Conservation (phyloP, 92 coral and sea anemone genomes). For the Phenganax marumi region DNA sequence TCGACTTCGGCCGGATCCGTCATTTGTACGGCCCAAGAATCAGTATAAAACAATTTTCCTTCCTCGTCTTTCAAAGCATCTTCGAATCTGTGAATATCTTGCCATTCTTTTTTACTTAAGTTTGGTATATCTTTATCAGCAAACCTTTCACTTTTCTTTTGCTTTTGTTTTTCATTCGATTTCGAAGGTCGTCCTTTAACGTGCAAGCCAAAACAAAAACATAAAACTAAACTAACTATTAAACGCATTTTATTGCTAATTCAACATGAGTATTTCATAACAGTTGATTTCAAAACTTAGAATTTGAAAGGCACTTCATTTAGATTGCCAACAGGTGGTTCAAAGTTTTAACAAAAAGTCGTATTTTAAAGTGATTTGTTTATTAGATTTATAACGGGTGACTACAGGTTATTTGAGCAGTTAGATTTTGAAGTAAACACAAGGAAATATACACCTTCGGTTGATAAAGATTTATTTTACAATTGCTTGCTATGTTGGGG, state of each 20-base stretch:
- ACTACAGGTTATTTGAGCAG: neutral
- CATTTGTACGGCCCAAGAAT: conserved; percentile 93
- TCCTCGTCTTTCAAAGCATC: conserved; percentile 91
- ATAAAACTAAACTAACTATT: conserved; percentile 9
- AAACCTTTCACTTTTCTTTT: neutral
- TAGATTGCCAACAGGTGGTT: conserved; percentile 14
- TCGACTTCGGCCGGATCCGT: conserved; percentile 86
- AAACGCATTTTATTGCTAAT: conserved; percentile 24
- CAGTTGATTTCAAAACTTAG: neutral
- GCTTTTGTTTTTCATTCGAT: neutral
- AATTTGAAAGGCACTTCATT: conserved; percentile 31
- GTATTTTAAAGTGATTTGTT: neutral
- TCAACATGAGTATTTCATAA: neutral
- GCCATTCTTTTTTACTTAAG: conserved; percentile 84
- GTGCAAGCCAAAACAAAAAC: neutral
- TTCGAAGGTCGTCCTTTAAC: conserved; percentile 13
- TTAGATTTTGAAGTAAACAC: no score
- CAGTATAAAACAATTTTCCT: conserved; percentile 80
- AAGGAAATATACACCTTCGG: no score
- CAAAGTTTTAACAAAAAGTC: neutral
- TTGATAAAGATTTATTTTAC: no score
- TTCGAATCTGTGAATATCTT: conserved; percentile 86
- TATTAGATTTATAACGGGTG: neutral
- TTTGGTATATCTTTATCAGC: conserved; percentile 35
- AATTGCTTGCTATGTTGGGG: no score